Evolutionary conservation across 2,888 invertebrate genomes (phyloP).

Genomic region (Diabrotica balteata): DNA sequence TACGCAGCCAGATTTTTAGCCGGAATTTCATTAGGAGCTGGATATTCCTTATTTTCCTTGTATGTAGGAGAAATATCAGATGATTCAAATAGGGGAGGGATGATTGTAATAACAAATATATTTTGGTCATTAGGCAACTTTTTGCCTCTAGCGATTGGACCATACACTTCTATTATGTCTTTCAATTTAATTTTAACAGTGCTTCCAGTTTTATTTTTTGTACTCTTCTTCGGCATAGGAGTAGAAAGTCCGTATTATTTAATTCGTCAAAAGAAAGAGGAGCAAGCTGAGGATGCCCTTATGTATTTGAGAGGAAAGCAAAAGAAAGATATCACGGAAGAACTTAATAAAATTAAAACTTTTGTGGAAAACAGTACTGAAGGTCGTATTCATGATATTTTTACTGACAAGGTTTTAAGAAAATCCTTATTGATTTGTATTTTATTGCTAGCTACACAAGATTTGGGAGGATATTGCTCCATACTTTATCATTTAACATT

Average conservation of each 20-base stretch:
- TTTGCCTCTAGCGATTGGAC: slow-evolving; percentile 74
- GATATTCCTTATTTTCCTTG: slow-evolving; percentile 78
- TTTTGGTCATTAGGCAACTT: slow-evolving; percentile 75
- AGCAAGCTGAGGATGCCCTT: slow-evolving; percentile 71
- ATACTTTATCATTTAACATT: slow-evolving; percentile 77
- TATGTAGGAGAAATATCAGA: slow-evolving; percentile 85
- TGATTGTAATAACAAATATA: slow-evolving; percentile 71
- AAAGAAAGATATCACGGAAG: slow-evolving; percentile 66
- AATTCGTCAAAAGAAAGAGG: slow-evolving; percentile 65
- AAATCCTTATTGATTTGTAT: slow-evolving; percentile 76
- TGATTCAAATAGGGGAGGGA: slow-evolving; percentile 77
- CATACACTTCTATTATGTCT: slow-evolving; percentile 69
- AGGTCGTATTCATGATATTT: slow-evolving; percentile 63
- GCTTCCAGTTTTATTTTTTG: slow-evolving; percentile 63
- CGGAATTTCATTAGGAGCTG: slow-evolving; percentile 73
- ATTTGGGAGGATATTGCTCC: slow-evolving; percentile 79
- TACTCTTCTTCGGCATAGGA: slow-evolving; percentile 69
- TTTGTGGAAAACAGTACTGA: slow-evolving; percentile 30
- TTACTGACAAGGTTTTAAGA: slow-evolving; percentile 70
- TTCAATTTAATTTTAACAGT: slow-evolving; percentile 63
- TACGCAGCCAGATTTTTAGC: slow-evolving; percentile 60
- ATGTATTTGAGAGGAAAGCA: slow-evolving; percentile 74
- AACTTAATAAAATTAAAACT: slow-evolving; percentile 52
- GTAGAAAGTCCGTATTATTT: slow-evolving; percentile 81
- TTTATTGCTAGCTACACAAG: slow-evolving; percentile 68